Conservation (phyloP, 2,113 vertebrate genomes). For the Megaptera novaeangliae region DNA sequence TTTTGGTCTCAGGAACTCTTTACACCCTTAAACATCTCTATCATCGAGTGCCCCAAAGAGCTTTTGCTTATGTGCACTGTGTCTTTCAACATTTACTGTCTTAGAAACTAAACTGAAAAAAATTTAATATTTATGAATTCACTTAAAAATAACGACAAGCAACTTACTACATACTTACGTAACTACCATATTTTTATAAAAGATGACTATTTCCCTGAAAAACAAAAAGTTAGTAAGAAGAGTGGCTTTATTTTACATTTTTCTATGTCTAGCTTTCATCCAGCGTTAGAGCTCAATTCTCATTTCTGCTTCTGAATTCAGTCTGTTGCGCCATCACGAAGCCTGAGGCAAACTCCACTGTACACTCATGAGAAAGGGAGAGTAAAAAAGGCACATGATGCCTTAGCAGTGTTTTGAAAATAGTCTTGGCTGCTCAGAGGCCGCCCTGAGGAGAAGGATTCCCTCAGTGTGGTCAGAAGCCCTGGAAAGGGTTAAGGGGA, state of each 20-base stretch:
- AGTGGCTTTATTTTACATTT: not conserved
- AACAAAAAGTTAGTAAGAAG: not conserved
- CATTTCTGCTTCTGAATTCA: not conserved
- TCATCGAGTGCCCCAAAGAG: not conserved
- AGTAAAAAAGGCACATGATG: not conserved
- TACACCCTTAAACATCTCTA: not conserved
- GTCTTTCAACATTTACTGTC: not conserved
- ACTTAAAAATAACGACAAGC: not conserved
- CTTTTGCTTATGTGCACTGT: not conserved
- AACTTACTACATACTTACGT: not conserved
- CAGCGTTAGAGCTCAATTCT: not conserved
- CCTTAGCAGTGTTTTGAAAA: not conserved
- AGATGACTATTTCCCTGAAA: not conserved
- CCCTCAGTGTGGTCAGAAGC: rapidly evolving
- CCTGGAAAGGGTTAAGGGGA: not conserved
- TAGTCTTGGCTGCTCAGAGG: not conserved
- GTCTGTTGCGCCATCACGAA: rapidly evolving
- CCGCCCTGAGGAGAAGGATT: not conserved
- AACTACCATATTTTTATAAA: not conserved
- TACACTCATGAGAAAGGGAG: not conserved
- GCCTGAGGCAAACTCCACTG: not conserved
- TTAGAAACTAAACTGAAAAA: not conserved
- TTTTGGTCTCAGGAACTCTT: not conserved
- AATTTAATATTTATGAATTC: not conserved
- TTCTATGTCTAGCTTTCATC: not conserved